Conservation (phyloP, 2,888 invertebrate genomes). For the Empis livida region DNA sequence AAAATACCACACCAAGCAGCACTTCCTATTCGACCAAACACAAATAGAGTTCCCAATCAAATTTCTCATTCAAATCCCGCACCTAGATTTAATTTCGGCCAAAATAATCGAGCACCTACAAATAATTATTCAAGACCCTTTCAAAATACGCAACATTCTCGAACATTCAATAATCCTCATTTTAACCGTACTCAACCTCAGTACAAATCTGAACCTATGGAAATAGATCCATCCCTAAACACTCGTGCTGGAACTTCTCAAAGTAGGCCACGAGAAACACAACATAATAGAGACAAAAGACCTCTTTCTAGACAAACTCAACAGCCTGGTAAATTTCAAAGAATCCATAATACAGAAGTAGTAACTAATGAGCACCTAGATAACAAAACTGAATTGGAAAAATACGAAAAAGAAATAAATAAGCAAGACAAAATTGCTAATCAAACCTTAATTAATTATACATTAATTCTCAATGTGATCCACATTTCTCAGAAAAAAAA, state of each 20-base stretch:
- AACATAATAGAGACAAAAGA: neutral
- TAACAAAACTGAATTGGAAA: neutral
- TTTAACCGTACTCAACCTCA: neutral
- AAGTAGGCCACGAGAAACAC: neutral
- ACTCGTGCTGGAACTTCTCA: neutral
- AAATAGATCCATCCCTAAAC: neutral
- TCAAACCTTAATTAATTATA: neutral
- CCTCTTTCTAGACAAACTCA: neutral
- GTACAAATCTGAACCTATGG: neutral
- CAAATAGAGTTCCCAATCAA: neutral
- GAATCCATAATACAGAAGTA: neutral
- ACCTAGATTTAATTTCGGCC: neutral
- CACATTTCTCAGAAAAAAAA: constrained; percentile 4
- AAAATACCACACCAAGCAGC: neutral
- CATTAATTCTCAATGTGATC: no score
- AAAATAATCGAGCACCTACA: neutral
- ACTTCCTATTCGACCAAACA: neutral
- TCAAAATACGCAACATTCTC: neutral
- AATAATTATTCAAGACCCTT: neutral
- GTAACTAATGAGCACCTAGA: neutral
- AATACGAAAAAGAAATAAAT: neutral
- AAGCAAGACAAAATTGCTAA: neutral
- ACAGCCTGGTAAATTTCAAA: neutral
- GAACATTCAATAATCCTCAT: neutral
- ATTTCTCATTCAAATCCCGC: neutral